These are phyloP conservation scores for Cataglyphis rosenhaueri DNA, from an alignment of 2,888 invertebrate genomes.

Conservation along the genomic window DNA sequence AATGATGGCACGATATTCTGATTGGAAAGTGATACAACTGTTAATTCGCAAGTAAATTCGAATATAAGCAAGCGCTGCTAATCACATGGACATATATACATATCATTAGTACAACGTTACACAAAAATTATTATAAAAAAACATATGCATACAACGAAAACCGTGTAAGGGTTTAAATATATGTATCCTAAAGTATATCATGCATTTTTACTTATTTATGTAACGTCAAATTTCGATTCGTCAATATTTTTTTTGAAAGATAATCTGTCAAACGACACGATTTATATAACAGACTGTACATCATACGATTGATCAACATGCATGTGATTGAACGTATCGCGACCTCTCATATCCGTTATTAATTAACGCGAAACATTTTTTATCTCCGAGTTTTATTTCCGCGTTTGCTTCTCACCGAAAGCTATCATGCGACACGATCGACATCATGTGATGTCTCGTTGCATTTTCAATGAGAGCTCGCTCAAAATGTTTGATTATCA, in stretches of 20 bases:
- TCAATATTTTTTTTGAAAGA: neutral
- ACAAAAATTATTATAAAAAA: neutral
- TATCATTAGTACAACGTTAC: neutral
- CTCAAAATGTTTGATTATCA: conserved; percentile 36
- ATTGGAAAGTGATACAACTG: conserved; percentile 17
- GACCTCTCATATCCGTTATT: conserved; percentile 18
- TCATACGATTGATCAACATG: neutral
- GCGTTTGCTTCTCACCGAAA: neutral
- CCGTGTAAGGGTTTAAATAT: neutral
- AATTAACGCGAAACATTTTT: conserved; percentile 14
- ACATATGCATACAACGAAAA: neutral
- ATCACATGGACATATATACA: neutral
- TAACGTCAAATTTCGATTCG: neutral
- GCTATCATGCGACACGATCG: neutral
- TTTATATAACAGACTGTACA: neutral
- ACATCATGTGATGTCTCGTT: neutral
- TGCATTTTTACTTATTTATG: neutral
- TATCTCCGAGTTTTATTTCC: neutral
- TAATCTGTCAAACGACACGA: neutral
- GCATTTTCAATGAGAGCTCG: conserved; percentile 9
- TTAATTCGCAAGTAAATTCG: conserved; percentile 39
- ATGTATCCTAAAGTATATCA: neutral
- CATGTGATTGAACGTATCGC: neutral
- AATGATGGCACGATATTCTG: conserved; percentile 29
- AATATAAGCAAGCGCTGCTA: neutral